phyloP scores from a whole-genome alignment of 2,797 vertebrate genomes.

The Lycodopsis pacificus region DNA sequence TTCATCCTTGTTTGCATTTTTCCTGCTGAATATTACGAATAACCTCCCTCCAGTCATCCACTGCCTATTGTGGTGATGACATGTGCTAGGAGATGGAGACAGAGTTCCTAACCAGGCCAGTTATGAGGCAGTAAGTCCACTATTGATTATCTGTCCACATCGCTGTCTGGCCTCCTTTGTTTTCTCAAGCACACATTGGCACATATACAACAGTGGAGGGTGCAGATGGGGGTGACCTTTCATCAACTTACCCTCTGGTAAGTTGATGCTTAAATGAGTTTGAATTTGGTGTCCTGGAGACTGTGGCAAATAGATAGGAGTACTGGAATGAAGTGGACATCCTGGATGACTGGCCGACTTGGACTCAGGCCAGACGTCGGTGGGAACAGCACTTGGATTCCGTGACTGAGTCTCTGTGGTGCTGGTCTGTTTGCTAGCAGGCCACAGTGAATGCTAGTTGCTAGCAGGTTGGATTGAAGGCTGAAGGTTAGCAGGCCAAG shows the following conservation, averaged over 20 bases:
- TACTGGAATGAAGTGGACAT: too few relatives aligned
- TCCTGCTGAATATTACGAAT: neutral
- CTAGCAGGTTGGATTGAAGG: neutral
- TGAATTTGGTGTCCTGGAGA: constrained; percentile 1
- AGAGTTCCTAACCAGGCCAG: constrained; percentile 77
- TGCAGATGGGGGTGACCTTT: constrained; percentile 57
- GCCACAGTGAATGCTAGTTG: neutral
- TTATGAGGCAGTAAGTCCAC: constrained; percentile 80
- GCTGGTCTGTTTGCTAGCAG: neutral
- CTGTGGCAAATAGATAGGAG: neutral
- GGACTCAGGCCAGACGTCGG: neutral
- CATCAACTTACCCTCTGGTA: constrained; percentile 50
- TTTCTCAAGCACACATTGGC: constrained; percentile 55
- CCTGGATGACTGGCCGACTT: neutral
- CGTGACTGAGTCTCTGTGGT: neutral
- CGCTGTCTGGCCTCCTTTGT: constrained; percentile 71
- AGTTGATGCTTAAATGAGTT: neutral
- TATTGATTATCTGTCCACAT: constrained; percentile 83
- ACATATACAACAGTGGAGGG: constrained; percentile 43
- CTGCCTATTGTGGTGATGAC: constrained; percentile 66
- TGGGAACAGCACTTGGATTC: neutral
- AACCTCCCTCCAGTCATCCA: constrained; percentile 15
- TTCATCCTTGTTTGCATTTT: neutral
- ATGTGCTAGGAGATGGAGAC: constrained; percentile 72
- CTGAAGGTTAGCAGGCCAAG: neutral